Conservation (phyloP, 1,140 invertebrate species). For the Pentalonia nigronervosa region DNA sequence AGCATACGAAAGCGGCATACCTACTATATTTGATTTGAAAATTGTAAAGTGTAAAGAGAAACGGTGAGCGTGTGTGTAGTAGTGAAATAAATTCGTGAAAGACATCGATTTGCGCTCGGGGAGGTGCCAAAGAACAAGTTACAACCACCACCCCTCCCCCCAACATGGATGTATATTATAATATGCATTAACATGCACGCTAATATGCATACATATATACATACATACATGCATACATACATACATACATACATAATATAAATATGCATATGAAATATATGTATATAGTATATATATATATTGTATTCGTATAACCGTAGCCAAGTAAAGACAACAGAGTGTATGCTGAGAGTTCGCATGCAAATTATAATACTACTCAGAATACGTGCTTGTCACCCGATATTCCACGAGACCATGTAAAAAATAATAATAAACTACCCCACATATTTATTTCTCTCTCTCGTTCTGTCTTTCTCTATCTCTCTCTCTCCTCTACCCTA, state of each 20-base stretch:
- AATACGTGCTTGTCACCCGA: slow-evolving; percentile 48
- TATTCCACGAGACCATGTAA: slow-evolving; percentile 13
- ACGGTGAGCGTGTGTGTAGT: neutral
- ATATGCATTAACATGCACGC: neutral
- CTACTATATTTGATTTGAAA: neutral
- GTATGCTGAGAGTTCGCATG: slow-evolving; percentile 20
- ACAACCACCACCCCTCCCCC: neutral
- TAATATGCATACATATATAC: neutral
- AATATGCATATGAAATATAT: neutral
- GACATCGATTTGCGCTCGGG: neutral
- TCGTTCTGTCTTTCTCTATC: too few relatives aligned
- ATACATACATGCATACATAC: neutral
- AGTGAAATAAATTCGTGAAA: neutral
- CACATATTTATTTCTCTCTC: slow-evolving; percentile 19
- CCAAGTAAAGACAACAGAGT: slow-evolving; percentile 1
- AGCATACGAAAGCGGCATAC: neutral
- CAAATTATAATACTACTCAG: slow-evolving; percentile 32
- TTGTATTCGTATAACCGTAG: neutral
- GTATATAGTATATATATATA: neutral
- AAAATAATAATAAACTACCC: slow-evolving; percentile 52
- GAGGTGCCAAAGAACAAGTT: neutral
- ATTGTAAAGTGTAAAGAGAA: neutral
- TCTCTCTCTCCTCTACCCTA: neutral
- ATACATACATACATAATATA: neutral
- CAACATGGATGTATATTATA: neutral